phyloP scores from a whole-genome alignment of 2,888 invertebrate species.

The Ennomos fuscantarius region DNA sequence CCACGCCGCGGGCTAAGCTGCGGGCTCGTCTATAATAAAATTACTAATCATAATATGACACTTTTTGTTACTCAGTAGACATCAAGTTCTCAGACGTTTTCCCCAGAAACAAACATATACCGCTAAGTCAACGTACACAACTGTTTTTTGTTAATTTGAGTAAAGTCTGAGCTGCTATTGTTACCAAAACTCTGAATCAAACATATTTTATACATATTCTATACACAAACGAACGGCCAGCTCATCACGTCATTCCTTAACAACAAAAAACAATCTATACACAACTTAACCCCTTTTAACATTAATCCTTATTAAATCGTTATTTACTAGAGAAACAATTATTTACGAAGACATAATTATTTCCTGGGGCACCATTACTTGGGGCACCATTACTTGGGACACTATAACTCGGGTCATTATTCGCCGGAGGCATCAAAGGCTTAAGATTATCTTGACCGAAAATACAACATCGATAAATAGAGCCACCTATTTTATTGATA shows the following conservation, averaged over 20 bases:
- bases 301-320: constrained; percentile 8
- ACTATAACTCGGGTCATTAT: constrained; percentile 1
- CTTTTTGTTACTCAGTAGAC: too few relatives aligned
- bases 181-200: constrained; percentile 2
- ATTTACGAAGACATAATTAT: constrained; percentile 6
- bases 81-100: too few relatives aligned
- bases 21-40: too few relatives aligned
- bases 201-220: too few relatives aligned
- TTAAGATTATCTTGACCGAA: constrained; percentile 19
- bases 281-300: constrained; percentile 8
- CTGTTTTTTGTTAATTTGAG: neutral
- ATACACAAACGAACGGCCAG: too few relatives aligned
- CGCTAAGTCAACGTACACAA: too few relatives aligned
- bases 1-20: too few relatives aligned
- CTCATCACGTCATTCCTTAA: too few relatives aligned
- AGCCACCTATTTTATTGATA: constrained; percentile 38
- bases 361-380: constrained; percentile 7
- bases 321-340: neutral
- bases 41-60: too few relatives aligned
- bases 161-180: neutral
- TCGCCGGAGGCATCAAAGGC: constrained; percentile 6
- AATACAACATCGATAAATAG: constrained; percentile 22
- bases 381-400: too few relatives aligned
- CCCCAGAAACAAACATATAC: too few relatives aligned
- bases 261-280: too few relatives aligned